Evolutionary conservation across 2,888 invertebrate species (phyloP).

Genomic region (Eristalinus sepulchralis): DNA sequence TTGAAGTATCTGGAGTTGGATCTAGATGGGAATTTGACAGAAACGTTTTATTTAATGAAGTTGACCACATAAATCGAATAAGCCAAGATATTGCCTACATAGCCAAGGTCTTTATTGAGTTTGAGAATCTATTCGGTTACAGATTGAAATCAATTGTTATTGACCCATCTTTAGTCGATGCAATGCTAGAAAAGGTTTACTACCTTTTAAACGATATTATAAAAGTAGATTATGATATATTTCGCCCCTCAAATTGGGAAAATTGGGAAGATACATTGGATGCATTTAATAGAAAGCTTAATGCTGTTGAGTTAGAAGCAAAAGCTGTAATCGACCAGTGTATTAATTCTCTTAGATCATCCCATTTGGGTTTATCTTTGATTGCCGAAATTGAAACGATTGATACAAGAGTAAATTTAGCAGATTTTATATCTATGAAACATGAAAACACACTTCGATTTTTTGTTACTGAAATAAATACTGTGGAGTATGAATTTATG

Average conservation of each 20-base stretch:
- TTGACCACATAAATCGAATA: conserved; percentile 92
- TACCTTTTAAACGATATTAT: conserved; percentile 88
- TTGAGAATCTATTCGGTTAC: conserved; percentile 93
- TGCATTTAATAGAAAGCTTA: conserved; percentile 89
- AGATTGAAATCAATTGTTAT: conserved; percentile 93
- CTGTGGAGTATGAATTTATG: conserved; percentile 87
- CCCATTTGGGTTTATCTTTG: conserved; percentile 91
- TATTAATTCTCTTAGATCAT: conserved; percentile 89
- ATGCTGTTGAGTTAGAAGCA: conserved; percentile 89
- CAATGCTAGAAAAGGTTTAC: conserved; percentile 90
- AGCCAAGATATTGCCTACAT: conserved; percentile 90
- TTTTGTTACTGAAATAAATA: conserved; percentile 90
- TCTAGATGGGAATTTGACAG: conserved; percentile 96
- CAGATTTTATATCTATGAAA: conserved; percentile 88
- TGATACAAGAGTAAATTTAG: conserved; percentile 88
- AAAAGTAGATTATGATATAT: conserved; percentile 92
- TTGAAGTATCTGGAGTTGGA: conserved; percentile 92
- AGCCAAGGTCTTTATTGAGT: conserved; percentile 90
- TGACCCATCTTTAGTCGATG: conserved; percentile 93
- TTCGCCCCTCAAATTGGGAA: conserved; percentile 88
- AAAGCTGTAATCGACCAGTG: conserved; percentile 92
- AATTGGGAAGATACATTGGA: conserved; percentile 93
- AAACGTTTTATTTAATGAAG: conserved; percentile 88
- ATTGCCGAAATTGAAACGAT: conserved; percentile 90
- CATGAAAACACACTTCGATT: conserved; percentile 92